A percentile compares a stretch with the other conserved stretches of the same genome.
Evolutionary conservation across 2,888 invertebrate species (phyloP).

Genomic region (Scelioninae gen. 1): DNA sequence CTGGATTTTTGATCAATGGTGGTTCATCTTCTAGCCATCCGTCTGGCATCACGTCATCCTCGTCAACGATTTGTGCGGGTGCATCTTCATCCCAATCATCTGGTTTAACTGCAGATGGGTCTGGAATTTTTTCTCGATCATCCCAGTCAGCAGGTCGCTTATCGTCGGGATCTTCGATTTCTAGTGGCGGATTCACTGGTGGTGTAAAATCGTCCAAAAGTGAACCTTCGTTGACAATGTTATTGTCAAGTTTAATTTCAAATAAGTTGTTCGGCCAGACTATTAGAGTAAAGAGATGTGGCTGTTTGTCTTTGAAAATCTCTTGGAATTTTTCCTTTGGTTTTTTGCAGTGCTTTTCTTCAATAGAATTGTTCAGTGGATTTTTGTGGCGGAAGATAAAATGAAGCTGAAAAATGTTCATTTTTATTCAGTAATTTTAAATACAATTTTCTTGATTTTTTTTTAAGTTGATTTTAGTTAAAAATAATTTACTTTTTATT

Average conservation of each 20-base stretch:
- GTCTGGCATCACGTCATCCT: constrained; percentile 92
- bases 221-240: constrained; percentile 93
- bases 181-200: constrained; percentile 96
- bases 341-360: constrained; percentile 98
- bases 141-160: constrained; percentile 97
- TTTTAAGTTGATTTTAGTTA: neutral
- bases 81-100: constrained; percentile 98
- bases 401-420: constrained; percentile 86
- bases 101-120: constrained; percentile 94
- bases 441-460: neutral
- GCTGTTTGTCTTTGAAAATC: constrained; percentile 95
- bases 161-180: constrained; percentile 96
- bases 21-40: constrained; percentile 98
- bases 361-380: constrained; percentile 93
- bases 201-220: constrained; percentile 96
- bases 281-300: constrained; percentile 93
- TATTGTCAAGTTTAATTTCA: constrained; percentile 92
- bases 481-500: too few species aligned
- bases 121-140: constrained; percentile 95
- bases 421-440: constrained; percentile 3
- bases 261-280: constrained; percentile 92
- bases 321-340: constrained; percentile 93
- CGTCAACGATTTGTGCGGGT: constrained; percentile 95
- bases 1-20: constrained; percentile 93
- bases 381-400: constrained; percentile 98